Base-by-base conservation (phyloP, 2,113 vertebrate genomes). In the Pampusana beccarii region DNA sequence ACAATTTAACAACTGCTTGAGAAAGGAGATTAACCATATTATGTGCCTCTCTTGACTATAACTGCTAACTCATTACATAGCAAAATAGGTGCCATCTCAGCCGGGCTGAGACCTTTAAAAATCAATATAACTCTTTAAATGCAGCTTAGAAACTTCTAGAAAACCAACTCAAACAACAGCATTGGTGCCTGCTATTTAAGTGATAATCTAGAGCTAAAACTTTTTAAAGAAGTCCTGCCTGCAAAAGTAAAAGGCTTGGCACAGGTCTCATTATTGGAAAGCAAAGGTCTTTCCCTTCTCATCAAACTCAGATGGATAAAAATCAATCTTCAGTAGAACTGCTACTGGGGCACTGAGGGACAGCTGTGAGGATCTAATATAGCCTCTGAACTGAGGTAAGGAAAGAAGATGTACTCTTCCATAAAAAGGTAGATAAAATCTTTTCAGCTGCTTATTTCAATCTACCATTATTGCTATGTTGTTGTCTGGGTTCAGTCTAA, bases 211-310 rank as follows among this genome's bases (percentile, higher is more conserved):
- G 28, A 80, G 31, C 17, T 88, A 77, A 72, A 90, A 88, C 74
- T 93, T 94, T 62, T 58, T 46, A 57, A 82, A 82, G 40, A 75
- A 83, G 26, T 80, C 24, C 33, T 86, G 7, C 70, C 56, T 90
- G 74, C 2, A 11, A 54, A 85, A 78, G 62, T 70, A 73, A 90
- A 94, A 94, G 56, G 9, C 20, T 6, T 16, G 48, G 21, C 74
- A 33, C 25, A 25, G 42, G 69, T 84, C 88, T 95, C 51, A 33
- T 80, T 88, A 78, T 28, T 73, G 56, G 67, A 80, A 88, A 90
- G 82, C 42, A 80, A 90, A 86, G 69, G 67, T 90, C 88, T 93
- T 88, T 79, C 80, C 80, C 91, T 91, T 86, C 92, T 86, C 48
- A 72, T 95, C 56, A 80, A 58, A 70, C 16, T 80, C 53, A 40